A percentile compares a stretch with the other conserved stretches of the same genome.
Conservation (phyloP, 1,140 invertebrate genomes). For the Asbolus verrucosus region DNA sequence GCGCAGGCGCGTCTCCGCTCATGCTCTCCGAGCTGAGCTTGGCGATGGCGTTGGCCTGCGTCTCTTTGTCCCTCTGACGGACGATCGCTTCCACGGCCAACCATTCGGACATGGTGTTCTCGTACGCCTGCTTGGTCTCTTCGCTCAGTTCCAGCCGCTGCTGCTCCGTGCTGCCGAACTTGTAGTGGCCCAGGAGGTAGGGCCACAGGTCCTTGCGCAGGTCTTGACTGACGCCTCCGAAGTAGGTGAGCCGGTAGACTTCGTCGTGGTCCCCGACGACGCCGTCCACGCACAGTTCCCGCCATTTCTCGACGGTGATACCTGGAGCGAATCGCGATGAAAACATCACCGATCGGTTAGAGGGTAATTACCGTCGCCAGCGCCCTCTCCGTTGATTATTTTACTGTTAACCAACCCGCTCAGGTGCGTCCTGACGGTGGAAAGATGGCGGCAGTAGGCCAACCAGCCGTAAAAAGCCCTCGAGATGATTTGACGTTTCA, state of each 20-base stretch:
- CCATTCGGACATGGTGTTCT: constrained; percentile 95
- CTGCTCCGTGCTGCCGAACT: constrained; percentile 79
- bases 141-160: constrained; percentile 78
- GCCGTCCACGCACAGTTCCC: constrained; percentile 72
- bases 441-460: constrained; percentile 91
- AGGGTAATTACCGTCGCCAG: constrained; percentile 69
- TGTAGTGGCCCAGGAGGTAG: constrained; percentile 88
- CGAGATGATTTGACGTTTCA: constrained; percentile 94
- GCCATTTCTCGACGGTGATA: constrained; percentile 78
- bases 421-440: constrained; percentile 91
- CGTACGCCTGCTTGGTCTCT: constrained; percentile 79
- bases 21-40: constrained; percentile 71
- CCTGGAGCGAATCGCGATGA: no score
- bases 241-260: constrained; percentile 87
- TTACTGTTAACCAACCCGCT: constrained; percentile 85
- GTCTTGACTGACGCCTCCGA: constrained; percentile 84
- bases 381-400: constrained; percentile 68
- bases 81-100: constrained; percentile 93
- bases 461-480: constrained; percentile 97
- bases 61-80: constrained; percentile 83
- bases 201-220: constrained; percentile 91
- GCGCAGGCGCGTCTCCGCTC: constrained; percentile 62
- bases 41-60: constrained; percentile 74
- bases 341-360: no score
- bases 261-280: constrained; percentile 75